These are phyloP conservation scores for Seriola rivoliana DNA, from an alignment of 2,113 vertebrate genomes.

Conservation along the genomic window DNA sequence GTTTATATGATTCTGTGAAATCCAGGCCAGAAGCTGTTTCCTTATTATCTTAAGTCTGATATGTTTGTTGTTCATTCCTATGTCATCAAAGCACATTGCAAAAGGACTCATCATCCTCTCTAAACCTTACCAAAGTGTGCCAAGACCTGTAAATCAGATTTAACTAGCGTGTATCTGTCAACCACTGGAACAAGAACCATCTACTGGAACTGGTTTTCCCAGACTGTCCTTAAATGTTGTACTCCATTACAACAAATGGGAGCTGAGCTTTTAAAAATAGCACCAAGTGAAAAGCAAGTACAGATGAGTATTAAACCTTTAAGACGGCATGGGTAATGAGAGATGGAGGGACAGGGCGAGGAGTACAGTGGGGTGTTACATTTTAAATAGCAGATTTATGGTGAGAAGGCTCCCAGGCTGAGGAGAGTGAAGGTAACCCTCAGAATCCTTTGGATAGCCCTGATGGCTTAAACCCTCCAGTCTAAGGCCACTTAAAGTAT, in stretches of 20 bases:
- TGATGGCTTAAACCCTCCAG: slow-evolving; percentile 78
- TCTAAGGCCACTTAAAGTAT: slow-evolving; percentile 82
- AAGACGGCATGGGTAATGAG: slow-evolving; percentile 69
- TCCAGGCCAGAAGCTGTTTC: slow-evolving; percentile 63
- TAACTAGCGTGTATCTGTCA: slow-evolving; percentile 65
- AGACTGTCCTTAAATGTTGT: slow-evolving; percentile 46
- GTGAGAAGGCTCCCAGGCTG: slow-evolving; percentile 73
- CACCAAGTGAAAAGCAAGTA: slow-evolving; percentile 72
- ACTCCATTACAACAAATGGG: slow-evolving; percentile 46
- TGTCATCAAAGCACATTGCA: slow-evolving; percentile 64
- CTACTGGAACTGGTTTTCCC: slow-evolving; percentile 51
- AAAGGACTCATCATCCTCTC: slow-evolving; percentile 57
- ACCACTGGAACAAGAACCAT: slow-evolving; percentile 19
- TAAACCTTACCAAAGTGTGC: slow-evolving; percentile 51
- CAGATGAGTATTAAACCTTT: slow-evolving; percentile 80
- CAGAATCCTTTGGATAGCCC: slow-evolving; percentile 67
- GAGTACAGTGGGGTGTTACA: slow-evolving; percentile 65
- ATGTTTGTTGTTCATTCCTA: slow-evolving; percentile 60
- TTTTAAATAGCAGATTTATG: slow-evolving; percentile 84
- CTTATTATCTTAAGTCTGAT: slow-evolving; percentile 60
- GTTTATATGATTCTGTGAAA: slow-evolving; percentile 59
- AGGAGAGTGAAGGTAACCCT: slow-evolving; percentile 77
- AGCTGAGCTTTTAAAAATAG: slow-evolving; percentile 78
- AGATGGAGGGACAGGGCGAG: slow-evolving; percentile 45
- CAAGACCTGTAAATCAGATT: slow-evolving; percentile 67